Conservation (phyloP, 2,888 invertebrate species). For the Amphipoea lucens region DNA sequence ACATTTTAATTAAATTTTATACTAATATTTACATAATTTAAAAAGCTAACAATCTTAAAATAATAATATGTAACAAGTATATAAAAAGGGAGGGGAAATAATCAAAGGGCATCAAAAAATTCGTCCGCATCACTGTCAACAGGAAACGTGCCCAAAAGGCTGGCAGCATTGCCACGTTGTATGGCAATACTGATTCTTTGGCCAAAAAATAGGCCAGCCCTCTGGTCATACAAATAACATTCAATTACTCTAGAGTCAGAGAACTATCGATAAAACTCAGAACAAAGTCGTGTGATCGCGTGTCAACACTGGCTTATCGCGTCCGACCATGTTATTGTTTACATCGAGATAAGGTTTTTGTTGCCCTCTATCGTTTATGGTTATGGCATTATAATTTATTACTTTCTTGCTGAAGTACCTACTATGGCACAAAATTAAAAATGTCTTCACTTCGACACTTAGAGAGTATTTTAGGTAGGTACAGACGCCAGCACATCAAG, state of each 20-base stretch:
- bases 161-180: no score
- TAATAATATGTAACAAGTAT: no score
- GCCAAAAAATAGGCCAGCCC: no score
- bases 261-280: conserved; percentile 49
- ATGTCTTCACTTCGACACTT: neutral
- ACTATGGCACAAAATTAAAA: neutral
- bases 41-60: no score
- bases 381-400: conserved; percentile 21
- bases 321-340: conserved; percentile 52
- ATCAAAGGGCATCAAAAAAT: no score
- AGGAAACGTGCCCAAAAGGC: no score
- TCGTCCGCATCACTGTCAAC: no score
- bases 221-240: conserved; percentile 3
- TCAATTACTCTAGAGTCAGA: neutral
- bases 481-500: neutral
- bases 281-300: conserved; percentile 37
- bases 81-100: no score
- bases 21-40: no score
- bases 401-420: conserved; percentile 22
- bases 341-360: conserved; percentile 56
- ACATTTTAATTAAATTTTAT: neutral
- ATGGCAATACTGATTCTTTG: no score
- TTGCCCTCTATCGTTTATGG: conserved; percentile 22
- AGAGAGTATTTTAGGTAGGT: neutral
- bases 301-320: conserved; percentile 56